Evolutionary conservation across 2,888 invertebrate genomes (phyloP).

Genomic region (Hedya salicella): DNA sequence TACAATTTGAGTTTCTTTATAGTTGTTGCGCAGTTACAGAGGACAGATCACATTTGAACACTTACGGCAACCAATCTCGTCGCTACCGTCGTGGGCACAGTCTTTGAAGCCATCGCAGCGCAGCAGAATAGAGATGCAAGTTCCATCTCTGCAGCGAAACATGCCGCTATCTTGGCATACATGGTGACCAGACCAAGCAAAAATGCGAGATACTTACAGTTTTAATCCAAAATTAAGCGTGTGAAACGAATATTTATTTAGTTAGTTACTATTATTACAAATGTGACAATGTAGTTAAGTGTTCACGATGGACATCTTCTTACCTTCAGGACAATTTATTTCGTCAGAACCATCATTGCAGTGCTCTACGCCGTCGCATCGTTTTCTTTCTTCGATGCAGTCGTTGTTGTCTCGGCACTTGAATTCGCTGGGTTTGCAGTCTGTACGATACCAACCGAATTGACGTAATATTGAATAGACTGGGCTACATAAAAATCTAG

Average conservation of each 20-base stretch:
- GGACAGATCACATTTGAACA: too few relatives aligned
- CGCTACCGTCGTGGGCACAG: slow-evolving; percentile 87
- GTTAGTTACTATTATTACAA: slow-evolving; percentile 15
- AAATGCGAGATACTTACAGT: slow-evolving; percentile 69
- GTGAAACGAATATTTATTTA: slow-evolving; percentile 48
- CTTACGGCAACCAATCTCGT: slow-evolving; percentile 87
- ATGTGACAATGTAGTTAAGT: background rate
- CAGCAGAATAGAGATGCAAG: slow-evolving; percentile 88
- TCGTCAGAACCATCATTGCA: slow-evolving; percentile 88
- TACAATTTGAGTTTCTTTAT: background rate
- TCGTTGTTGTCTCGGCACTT: slow-evolving; percentile 85
- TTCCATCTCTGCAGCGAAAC: slow-evolving; percentile 90
- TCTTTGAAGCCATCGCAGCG: slow-evolving; percentile 91
- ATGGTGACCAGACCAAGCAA: slow-evolving; percentile 69
- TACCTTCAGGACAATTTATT: slow-evolving; percentile 76
- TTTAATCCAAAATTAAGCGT: slow-evolving; percentile 59
- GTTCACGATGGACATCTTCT: background rate
- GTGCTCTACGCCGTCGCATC: slow-evolving; percentile 83
- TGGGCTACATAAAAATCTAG: background rate
- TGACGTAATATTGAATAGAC: slow-evolving; percentile 14
- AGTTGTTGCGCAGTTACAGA: too few relatives aligned
- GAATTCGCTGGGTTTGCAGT: slow-evolving; percentile 80
- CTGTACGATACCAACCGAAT: slow-evolving; percentile 51
- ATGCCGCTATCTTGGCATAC: slow-evolving; percentile 80
- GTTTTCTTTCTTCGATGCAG: slow-evolving; percentile 84